Evolutionary conservation across 2,888 invertebrate genomes (phyloP).

Genomic region (Scotopteryx bipunctaria): DNA sequence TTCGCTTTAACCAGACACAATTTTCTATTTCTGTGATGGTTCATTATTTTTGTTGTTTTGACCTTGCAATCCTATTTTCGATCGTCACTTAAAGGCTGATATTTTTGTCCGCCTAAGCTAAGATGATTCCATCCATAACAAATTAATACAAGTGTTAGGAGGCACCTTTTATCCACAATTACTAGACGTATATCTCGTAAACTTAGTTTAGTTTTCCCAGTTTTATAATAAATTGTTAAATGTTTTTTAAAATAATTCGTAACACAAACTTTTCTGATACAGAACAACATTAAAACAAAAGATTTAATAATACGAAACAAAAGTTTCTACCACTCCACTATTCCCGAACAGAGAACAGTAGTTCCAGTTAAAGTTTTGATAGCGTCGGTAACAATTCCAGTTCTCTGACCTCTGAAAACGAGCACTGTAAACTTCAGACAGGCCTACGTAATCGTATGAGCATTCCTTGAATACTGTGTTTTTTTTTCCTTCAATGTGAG

Average conservation of each 20-base stretch:
- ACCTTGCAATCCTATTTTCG: too few species aligned
- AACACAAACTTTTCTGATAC: conserved; percentile 14
- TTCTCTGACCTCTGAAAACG: conserved; percentile 21
- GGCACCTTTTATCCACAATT: too few species aligned
- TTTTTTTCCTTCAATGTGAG: not conserved
- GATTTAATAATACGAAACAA: conserved; percentile 21
- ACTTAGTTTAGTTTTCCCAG: not conserved
- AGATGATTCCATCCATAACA: too few species aligned
- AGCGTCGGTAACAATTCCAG: conserved; percentile 24
- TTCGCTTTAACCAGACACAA: not conserved
- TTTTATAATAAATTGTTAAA: too few species aligned
- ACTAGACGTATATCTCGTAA: too few species aligned
- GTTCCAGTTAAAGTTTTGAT: conserved; percentile 30
- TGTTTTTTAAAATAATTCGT: too few species aligned
- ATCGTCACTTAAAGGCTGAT: too few species aligned
- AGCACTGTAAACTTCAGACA: conserved; percentile 6
- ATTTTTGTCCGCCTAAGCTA: too few species aligned
- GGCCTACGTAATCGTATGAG: conserved; percentile 5
- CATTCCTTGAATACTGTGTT: conserved; percentile 1
- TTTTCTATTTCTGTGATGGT: not conserved
- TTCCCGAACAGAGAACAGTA: conserved; percentile 17
- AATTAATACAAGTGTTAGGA: too few species aligned
- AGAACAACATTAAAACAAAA: conserved; percentile 10
- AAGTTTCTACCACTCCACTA: conserved; percentile 17
- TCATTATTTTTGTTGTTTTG: not conserved